These are phyloP conservation scores for Calameuta idolon DNA, from an alignment of 2,888 invertebrate species.

Conservation along the genomic window DNA sequence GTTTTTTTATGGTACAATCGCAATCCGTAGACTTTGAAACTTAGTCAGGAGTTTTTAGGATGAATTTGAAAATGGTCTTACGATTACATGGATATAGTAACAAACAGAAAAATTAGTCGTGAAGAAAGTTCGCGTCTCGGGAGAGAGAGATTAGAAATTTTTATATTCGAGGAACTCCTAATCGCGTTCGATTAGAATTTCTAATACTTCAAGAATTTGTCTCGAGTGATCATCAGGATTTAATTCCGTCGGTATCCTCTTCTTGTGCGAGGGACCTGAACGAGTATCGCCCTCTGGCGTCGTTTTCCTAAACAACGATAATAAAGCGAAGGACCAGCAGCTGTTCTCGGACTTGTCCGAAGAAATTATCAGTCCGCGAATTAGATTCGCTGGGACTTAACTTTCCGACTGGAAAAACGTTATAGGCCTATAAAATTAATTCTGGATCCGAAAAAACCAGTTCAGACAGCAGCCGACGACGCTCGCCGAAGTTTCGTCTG, in stretches of 20 bases:
- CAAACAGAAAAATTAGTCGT: neutral
- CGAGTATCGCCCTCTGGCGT: neutral
- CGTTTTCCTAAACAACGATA: neutral
- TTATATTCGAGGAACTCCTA: neutral
- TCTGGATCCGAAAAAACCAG: neutral
- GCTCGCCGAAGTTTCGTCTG: neutral
- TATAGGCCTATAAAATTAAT: neutral
- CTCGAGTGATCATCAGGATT: neutral
- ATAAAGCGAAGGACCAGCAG: neutral
- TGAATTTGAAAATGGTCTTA: neutral
- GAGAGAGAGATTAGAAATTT: neutral
- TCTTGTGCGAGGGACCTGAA: neutral
- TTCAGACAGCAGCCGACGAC: neutral
- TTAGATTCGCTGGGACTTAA: no score
- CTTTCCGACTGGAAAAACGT: neutral
- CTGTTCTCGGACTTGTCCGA: neutral
- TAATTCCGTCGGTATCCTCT: neutral
- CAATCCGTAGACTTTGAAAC: neutral
- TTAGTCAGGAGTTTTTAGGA: neutral
- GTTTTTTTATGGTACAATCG: neutral
- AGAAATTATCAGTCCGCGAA: neutral
- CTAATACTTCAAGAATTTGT: neutral
- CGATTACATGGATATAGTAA: neutral
- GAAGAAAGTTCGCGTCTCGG: neutral
- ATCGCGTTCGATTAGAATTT: neutral